A percentile compares a stretch with the other conserved stretches of the same genome.
phyloP scores from a whole-genome alignment of 2,113 vertebrate species.

The Microcebus jonahi region DNA sequence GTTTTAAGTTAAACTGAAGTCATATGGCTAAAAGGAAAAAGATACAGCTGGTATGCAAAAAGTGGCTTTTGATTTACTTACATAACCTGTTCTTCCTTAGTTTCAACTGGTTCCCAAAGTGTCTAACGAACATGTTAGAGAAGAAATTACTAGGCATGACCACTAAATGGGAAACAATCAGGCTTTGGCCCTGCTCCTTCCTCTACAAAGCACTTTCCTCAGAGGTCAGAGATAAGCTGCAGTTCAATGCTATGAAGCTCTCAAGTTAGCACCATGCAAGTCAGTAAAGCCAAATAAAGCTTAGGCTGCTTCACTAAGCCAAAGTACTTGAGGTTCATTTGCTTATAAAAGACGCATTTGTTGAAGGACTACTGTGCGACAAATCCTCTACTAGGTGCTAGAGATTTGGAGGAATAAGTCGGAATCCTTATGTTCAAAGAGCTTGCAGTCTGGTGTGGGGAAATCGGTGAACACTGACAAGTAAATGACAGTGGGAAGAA shows the following conservation, averaged over 20 bases:
- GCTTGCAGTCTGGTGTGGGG: not conserved
- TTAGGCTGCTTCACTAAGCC: not conserved
- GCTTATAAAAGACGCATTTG: not conserved
- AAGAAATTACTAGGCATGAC: not conserved
- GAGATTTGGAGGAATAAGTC: not conserved
- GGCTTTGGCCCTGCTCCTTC: not conserved
- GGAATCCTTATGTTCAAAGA: not conserved
- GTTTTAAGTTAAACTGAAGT: constrained; percentile 43
- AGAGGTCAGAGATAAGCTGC: not conserved
- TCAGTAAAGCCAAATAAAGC: not conserved
- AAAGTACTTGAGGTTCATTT: not conserved
- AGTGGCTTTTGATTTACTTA: not conserved
- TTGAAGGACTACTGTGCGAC: not conserved
- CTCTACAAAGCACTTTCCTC: constrained; percentile 1
- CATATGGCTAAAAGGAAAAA: not conserved
- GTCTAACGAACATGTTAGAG: not conserved
- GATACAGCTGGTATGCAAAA: not conserved
- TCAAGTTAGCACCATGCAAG: not conserved
- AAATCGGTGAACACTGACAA: not conserved
- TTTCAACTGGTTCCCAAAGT: not conserved
- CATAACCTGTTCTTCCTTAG: not conserved
- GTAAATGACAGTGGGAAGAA: not conserved
- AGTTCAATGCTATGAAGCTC: not conserved
- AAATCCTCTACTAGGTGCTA: not conserved
- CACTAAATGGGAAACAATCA: not conserved